Conservation (phyloP, 2,888 invertebrate species). For the Ophion ventricosus region DNA sequence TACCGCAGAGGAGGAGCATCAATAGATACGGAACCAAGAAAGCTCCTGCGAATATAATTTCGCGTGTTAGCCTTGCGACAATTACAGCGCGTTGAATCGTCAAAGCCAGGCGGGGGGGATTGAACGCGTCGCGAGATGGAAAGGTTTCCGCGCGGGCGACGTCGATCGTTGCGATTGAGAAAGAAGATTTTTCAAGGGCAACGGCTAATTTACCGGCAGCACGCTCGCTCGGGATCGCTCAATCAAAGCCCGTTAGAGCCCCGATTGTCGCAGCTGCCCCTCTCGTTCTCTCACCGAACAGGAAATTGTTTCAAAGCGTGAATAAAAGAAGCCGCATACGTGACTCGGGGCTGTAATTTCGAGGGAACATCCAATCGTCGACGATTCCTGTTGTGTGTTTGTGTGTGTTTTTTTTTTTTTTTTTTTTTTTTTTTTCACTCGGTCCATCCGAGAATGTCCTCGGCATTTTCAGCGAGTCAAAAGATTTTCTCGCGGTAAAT, state of each 20-base stretch:
- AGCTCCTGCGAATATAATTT: slow-evolving; percentile 86
- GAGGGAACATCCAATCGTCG: background rate
- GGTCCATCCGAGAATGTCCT: too few relatives aligned
- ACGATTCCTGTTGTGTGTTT: too few relatives aligned
- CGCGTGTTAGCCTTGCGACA: background rate
- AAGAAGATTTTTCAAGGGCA: slow-evolving; percentile 73
- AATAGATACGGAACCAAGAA: slow-evolving; percentile 94
- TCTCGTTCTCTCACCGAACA: slow-evolving; percentile 29
- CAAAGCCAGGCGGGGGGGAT: too few relatives aligned
- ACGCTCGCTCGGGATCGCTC: slow-evolving; percentile 72
- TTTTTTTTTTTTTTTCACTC: too few relatives aligned
- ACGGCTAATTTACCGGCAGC: slow-evolving; percentile 69
- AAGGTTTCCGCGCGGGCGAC: slow-evolving; percentile 43
- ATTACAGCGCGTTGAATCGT: too few relatives aligned
- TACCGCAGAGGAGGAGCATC: slow-evolving; percentile 92
- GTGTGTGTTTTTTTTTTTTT: too few relatives aligned
- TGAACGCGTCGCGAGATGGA: too few relatives aligned
- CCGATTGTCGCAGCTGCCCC: slow-evolving; percentile 70
- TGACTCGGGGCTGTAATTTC: slow-evolving; percentile 3
- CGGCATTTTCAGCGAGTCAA: background rate
- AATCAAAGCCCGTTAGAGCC: slow-evolving; percentile 69
- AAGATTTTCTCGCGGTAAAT: background rate
- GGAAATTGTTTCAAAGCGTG: slow-evolving; percentile 70
- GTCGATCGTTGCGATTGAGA: slow-evolving; percentile 62
- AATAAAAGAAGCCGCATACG: slow-evolving; percentile 60